A percentile compares a stretch with the other conserved stretches of the same genome.
These are phyloP conservation scores for Epinephelus moara DNA, from an alignment of 2,113 vertebrate species.

Conservation along the genomic window DNA sequence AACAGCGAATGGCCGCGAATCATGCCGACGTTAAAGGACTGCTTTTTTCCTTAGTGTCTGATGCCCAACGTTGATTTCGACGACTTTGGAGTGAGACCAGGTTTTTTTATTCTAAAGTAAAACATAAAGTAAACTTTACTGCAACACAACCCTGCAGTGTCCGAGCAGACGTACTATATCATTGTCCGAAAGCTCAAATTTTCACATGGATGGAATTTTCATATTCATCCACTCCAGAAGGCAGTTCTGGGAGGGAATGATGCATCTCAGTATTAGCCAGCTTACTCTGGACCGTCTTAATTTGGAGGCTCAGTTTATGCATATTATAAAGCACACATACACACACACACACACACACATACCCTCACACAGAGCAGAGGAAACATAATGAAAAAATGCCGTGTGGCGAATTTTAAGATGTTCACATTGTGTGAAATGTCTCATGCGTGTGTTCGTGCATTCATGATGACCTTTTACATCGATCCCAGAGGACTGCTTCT, in stretches of 20 bases:
- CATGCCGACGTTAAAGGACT: too few relatives aligned
- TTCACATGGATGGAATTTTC: background rate
- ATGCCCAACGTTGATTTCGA: too few relatives aligned
- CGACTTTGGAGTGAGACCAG: too few relatives aligned
- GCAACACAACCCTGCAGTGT: background rate
- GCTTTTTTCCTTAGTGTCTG: too few relatives aligned
- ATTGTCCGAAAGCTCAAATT: background rate
- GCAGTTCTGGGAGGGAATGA: background rate
- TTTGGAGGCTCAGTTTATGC: background rate
- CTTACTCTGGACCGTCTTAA: background rate
- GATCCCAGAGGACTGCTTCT: background rate
- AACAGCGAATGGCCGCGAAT: too few relatives aligned
- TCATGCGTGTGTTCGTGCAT: background rate
- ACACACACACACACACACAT: background rate
- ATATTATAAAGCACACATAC: background rate
- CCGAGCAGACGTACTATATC: background rate
- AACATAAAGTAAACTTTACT: background rate
- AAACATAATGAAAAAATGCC: background rate
- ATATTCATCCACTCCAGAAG: background rate
- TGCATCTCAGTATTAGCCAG: background rate
- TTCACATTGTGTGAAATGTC: conserved; percentile 1
- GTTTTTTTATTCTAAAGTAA: background rate
- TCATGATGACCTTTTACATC: conserved; percentile 7
- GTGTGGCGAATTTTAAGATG: conserved; percentile 30
- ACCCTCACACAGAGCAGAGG: background rate